These are phyloP conservation scores for Neopelma chrysocephalum DNA, from an alignment of 2,797 vertebrate species.

Conservation along the genomic window DNA sequence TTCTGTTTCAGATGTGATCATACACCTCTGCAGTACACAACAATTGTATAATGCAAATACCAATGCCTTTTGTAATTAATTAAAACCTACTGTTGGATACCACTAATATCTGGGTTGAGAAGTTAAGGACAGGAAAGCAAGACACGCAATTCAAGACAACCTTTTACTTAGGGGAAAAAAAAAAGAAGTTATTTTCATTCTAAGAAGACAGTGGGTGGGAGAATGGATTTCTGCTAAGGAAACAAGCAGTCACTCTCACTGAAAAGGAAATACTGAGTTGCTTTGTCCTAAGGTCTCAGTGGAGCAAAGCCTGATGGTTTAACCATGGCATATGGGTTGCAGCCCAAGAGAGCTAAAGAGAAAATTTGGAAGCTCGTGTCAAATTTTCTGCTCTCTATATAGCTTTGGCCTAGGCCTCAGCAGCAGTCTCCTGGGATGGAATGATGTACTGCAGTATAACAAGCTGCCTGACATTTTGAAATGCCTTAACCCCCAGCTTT, in stretches of 20 bases:
- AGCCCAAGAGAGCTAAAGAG: slow-evolving; percentile 71
- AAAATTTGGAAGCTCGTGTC: slow-evolving; percentile 63
- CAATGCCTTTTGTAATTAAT: not conserved
- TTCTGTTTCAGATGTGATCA: not conserved
- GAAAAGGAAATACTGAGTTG: slow-evolving; percentile 53
- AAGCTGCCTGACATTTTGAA: slow-evolving; percentile 82
- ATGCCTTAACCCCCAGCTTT: slow-evolving; percentile 62
- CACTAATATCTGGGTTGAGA: not conserved
- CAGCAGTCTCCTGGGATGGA: slow-evolving; percentile 79
- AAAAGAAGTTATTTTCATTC: slow-evolving; percentile 23
- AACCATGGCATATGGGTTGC: slow-evolving; percentile 77
- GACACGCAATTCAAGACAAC: not conserved
- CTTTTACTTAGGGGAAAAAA: not conserved
- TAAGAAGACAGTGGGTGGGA: slow-evolving; percentile 35
- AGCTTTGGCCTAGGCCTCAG: slow-evolving; percentile 75
- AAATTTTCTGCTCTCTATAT: slow-evolving; percentile 79
- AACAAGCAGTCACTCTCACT: slow-evolving; percentile 50
- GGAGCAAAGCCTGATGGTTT: slow-evolving; percentile 68
- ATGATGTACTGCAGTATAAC: slow-evolving; percentile 82
- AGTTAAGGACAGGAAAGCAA: not conserved
- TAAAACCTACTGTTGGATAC: not conserved
- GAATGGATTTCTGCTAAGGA: slow-evolving; percentile 29
- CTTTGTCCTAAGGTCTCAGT: slow-evolving; percentile 50
- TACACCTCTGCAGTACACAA: not conserved
- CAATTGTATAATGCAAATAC: not conserved